A percentile compares a stretch with the other conserved stretches of the same genome.
Evolutionary conservation across 2,113 vertebrate species (phyloP).

Genomic region (Microcebus tavaratra): DNA sequence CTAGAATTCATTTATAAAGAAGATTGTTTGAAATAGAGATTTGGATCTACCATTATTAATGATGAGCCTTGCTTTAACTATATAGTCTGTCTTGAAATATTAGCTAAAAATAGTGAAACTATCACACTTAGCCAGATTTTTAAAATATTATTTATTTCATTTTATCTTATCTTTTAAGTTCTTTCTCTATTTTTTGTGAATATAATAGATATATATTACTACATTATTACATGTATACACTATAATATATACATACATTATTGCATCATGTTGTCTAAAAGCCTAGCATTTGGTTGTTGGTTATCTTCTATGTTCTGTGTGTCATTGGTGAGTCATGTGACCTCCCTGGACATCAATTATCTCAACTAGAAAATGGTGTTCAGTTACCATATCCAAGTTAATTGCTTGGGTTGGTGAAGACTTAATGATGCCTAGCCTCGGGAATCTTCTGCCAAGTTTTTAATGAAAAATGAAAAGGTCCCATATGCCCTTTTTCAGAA

Average conservation of each 20-base stretch:
- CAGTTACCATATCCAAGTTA: slow-evolving; percentile 49
- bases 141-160: not conserved
- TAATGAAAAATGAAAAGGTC: slow-evolving; percentile 45
- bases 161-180: not conserved
- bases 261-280: not conserved
- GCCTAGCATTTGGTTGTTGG: not conserved
- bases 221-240: not conserved
- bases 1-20: slow-evolving; percentile 14
- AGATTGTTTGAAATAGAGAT: not conserved
- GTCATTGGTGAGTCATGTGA: not conserved
- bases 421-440: slow-evolving; percentile 44
- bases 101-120: not conserved
- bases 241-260: not conserved
- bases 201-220: not conserved
- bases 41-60: not conserved
- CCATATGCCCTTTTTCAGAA: not conserved
- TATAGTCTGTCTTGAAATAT: not conserved
- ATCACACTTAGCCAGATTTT: not conserved
- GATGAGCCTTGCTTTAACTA: not conserved
- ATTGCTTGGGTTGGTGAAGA: slow-evolving; percentile 51
- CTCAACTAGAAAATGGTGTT: slow-evolving; percentile 21
- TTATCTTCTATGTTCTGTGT: not conserved
- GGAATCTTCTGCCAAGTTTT: slow-evolving; percentile 50
- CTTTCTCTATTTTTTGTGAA: not conserved
- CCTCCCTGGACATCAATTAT: not conserved